These are phyloP conservation scores for Podarcis siculus DNA, from an alignment of 2,797 vertebrate genomes.

Conservation along the genomic window DNA sequence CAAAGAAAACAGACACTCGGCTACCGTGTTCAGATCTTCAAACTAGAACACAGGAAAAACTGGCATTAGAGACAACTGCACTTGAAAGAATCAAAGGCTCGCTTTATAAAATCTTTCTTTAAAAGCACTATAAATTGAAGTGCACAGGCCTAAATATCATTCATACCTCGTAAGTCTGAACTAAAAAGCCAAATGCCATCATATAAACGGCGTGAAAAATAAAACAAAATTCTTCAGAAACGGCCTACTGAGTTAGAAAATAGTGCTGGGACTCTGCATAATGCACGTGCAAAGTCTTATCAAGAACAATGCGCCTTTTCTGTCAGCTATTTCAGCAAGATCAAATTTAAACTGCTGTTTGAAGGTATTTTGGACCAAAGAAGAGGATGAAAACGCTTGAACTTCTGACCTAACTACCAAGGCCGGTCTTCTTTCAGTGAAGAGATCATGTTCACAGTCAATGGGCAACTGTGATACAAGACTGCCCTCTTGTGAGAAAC, in stretches of 20 bases:
- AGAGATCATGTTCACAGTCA: neutral
- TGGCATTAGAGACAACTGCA: conserved; percentile 6
- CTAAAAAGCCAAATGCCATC: neutral
- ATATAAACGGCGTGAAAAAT: too few species aligned
- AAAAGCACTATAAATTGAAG: neutral
- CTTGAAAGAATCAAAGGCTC: neutral
- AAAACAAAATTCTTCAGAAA: neutral
- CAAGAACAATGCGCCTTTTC: neutral
- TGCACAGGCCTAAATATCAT: neutral
- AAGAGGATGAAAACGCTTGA: accelerated
- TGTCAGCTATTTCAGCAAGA: neutral
- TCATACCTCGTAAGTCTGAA: neutral
- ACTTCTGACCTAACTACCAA: accelerated
- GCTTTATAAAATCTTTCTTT: neutral
- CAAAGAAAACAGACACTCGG: conserved; percentile 96
- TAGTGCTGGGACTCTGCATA: neutral
- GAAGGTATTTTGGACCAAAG: neutral
- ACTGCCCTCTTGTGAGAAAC: conserved; percentile 65
- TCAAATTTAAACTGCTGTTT: neutral
- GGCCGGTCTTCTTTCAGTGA: neutral
- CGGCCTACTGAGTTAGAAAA: neutral
- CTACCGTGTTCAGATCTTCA: conserved; percentile 91
- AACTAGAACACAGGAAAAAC: conserved; percentile 80
- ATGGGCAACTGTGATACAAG: conserved; percentile 38
- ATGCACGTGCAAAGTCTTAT: neutral